Conservation (phyloP, 1,140 invertebrate species). For the Leptinotarsa lineolata region DNA sequence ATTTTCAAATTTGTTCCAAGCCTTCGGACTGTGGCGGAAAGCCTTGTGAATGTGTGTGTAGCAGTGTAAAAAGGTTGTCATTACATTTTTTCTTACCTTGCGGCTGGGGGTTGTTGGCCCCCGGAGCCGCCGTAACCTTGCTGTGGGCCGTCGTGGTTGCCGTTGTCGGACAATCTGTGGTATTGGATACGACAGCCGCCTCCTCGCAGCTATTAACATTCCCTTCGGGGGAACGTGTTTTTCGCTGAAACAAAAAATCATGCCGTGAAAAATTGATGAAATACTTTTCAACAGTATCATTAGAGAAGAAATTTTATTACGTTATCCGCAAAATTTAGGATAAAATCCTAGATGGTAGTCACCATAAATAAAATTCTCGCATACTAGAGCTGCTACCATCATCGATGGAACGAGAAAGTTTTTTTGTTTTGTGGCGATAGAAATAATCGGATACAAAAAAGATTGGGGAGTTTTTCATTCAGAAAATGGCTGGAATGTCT, state of each 20-base stretch:
- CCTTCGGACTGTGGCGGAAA: neutral
- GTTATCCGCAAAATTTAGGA: no score
- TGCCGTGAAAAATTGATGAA: neutral
- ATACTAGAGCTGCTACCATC: no score
- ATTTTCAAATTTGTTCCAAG: no score
- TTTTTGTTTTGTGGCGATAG: no score
- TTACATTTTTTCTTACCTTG: conserved; percentile 61
- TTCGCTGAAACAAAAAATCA: conserved; percentile 58
- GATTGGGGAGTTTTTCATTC: no score
- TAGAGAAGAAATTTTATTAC: no score
- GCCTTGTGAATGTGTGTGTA: neutral
- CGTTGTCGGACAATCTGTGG: conserved; percentile 51
- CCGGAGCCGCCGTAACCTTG: conserved; percentile 68
- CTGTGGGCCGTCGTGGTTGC: conserved; percentile 79
- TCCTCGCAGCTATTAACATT: conserved; percentile 61
- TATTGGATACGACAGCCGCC: conserved; percentile 35
- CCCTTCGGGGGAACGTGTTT: conserved; percentile 64
- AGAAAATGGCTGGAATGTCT: no score
- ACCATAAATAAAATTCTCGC: no score
- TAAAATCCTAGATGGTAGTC: no score
- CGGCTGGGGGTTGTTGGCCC: conserved; percentile 68
- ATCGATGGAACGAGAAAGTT: no score
- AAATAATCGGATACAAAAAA: no score
- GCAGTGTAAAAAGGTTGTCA: conserved; percentile 14
- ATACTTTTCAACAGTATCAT: no score